Conservation (phyloP, 64 coral and sea anemone species). For the Orbicella faveolata region DNA sequence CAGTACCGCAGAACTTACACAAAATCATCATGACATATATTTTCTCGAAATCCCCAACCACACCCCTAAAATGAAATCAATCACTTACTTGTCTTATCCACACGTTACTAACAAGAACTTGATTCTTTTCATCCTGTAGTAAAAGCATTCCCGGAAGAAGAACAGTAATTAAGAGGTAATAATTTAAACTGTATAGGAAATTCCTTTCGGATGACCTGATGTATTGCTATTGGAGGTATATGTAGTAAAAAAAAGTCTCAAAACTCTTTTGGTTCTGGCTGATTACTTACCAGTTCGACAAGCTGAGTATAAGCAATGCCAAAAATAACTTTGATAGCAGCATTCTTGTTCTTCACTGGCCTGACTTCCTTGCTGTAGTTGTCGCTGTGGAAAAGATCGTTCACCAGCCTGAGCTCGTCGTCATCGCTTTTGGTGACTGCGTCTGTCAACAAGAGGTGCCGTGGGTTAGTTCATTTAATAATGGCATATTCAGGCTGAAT, state of each 20-base stretch:
- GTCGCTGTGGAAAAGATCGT: slow-evolving; percentile 46
- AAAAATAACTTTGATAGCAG: slow-evolving; percentile 78
- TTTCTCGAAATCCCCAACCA: too few relatives aligned
- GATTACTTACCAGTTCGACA: slow-evolving; percentile 75
- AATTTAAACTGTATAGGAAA: not conserved
- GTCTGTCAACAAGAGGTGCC: slow-evolving; percentile 22
- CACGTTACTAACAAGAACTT: slow-evolving; percentile 90
- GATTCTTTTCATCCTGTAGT: slow-evolving; percentile 92
- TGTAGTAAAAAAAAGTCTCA: too few relatives aligned
- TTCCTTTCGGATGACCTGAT: too few relatives aligned
- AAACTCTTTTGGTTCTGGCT: not conserved
- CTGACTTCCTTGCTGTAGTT: slow-evolving; percentile 85
- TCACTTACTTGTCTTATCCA: slow-evolving; percentile 92
- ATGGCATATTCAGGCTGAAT: too few relatives aligned
- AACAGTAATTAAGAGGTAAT: not conserved
- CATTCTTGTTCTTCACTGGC: slow-evolving; percentile 84
- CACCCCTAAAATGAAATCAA: not conserved
- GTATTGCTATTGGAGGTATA: too few relatives aligned
- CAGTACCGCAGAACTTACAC: too few relatives aligned
- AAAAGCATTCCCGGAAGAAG: not conserved
- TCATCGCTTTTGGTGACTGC: slow-evolving; percentile 69
- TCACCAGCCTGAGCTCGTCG: slow-evolving; percentile 74
- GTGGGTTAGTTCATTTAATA: not conserved
- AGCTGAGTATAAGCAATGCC: slow-evolving; percentile 91
- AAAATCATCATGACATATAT: too few relatives aligned